Base-by-base conservation (phyloP, 2,113 vertebrate species). In the Leptobrachium ailaonicum region DNA sequence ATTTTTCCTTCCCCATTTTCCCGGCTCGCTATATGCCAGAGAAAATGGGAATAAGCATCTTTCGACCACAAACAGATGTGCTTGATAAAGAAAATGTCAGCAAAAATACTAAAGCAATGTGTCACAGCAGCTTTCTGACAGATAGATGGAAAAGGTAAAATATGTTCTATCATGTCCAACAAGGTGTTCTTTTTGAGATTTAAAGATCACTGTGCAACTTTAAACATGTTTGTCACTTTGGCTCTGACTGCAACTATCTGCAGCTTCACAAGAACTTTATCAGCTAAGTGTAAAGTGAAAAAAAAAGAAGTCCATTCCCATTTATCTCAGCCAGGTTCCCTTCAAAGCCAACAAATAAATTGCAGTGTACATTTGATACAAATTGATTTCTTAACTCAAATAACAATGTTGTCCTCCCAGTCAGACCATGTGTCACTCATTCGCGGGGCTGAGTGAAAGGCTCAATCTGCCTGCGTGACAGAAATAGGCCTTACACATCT, bases 271-370 rank as follows among this genome's bases (percentile, higher is more conserved):
- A 95, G 95, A 96, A 97, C 96, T 98, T 98, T 97, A 99, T 98
- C 97, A 92, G 96, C 94, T 89, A 89, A 87, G 91, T 87, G 87
- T 83, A 89, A 86, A 85, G 41, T 85, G 84, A 83, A 85, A 83
- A 85, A 90, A 88, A 90, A 91, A 92, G 92, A 90, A 93, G 94
- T 95, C 95, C 88, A 93, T 92, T 95, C 93, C 95, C 94, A 96
- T 98, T 98, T 97, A 98, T 99, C 96, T 98, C 95, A 91, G 95
- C 95, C 94, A 95, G 93, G 94, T 95, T 97, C 95, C 96, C 96
- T 98, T 99, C 98, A 99, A 98, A 99, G 96, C 95, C 97, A 97
- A 99, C 98, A 98, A 98, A 98, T 99, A 99, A 98, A 98, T 99
- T 98, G 98, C 97, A 98, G 96, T 97, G 96, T 97, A 98, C 96